Percentiles rank a stretch among this genome's conserved stretches.
Conservation (phyloP, 2,113 vertebrate genomes). For the Etheostoma spectabile region DNA sequence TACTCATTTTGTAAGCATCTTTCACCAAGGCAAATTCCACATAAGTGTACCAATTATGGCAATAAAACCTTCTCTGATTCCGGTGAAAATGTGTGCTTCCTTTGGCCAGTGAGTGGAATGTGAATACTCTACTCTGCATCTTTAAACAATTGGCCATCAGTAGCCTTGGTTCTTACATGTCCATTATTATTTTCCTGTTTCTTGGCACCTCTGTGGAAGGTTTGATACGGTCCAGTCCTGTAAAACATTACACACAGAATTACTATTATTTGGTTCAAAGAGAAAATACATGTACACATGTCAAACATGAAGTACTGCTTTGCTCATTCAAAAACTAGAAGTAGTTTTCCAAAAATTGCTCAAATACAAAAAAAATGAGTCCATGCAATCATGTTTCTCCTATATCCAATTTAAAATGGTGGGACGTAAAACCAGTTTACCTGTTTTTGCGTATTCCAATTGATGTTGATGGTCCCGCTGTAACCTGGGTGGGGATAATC, state of each 20-base stretch:
- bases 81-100: background rate
- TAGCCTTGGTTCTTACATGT: constrained; percentile 56
- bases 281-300: background rate
- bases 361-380: background rate
- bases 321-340: background rate
- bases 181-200: constrained; percentile 1
- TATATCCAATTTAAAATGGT: background rate
- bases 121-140: background rate
- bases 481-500: constrained; percentile 59
- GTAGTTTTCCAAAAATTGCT: background rate
- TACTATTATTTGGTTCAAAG: background rate
- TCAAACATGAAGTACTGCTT: background rate
- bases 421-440: constrained; percentile 18
- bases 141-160: background rate
- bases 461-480: constrained; percentile 45
- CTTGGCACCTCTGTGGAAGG: constrained; percentile 21
- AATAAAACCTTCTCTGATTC: no score
- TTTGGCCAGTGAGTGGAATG: background rate
- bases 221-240: constrained; percentile 42
- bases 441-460: constrained; percentile 25
- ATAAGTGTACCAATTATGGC: no score
- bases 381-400: constrained; percentile 1
- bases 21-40: no score
- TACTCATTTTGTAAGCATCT: no score
- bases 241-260: constrained; percentile 10